These are phyloP conservation scores for Polylopha cassiicola DNA, from an alignment of 2,888 invertebrate genomes.

Conservation along the genomic window DNA sequence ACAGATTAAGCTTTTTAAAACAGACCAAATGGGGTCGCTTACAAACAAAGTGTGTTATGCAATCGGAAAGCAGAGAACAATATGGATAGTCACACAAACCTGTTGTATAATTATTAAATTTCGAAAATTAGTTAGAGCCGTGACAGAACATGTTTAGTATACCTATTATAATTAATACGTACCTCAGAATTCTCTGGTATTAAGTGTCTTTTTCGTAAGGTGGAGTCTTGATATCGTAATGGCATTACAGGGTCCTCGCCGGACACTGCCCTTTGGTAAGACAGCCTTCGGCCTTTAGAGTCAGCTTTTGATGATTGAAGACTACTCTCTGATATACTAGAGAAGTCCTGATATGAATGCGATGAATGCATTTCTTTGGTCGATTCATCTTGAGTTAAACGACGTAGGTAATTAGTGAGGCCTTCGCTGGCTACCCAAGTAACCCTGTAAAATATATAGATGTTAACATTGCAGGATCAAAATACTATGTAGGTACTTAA, in stretches of 20 bases:
- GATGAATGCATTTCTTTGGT: constrained; percentile 42
- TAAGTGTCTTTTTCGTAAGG: constrained; percentile 38
- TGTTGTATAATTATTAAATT: too few relatives aligned
- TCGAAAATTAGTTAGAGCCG: too few relatives aligned
- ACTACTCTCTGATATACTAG: constrained; percentile 48
- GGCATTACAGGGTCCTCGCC: constrained; percentile 56
- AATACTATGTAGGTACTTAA: too few relatives aligned
- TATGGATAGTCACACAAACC: too few relatives aligned
- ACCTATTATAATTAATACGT: too few relatives aligned
- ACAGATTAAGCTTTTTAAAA: too few relatives aligned
- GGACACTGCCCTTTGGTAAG: constrained; percentile 66
- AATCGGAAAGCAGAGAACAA: too few relatives aligned
- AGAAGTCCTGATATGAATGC: constrained; percentile 55
- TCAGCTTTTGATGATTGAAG: constrained; percentile 36
- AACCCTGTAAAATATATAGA: constrained; percentile 44
- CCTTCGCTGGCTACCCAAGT: constrained; percentile 68
- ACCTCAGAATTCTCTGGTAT: constrained; percentile 53
- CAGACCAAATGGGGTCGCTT: too few relatives aligned
- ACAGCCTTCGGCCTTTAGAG: constrained; percentile 56
- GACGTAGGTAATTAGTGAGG: constrained; percentile 56
- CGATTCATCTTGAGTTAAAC: constrained; percentile 58
- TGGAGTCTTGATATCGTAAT: constrained; percentile 40
- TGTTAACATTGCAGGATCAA: not conserved
- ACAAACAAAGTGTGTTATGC: too few relatives aligned
- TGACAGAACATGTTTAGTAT: too few relatives aligned